Percentiles rank a stretch among this genome's conserved stretches.
phyloP scores from a whole-genome alignment of 92 coral and sea anemone genomes.

The Muricea muricata region DNA sequence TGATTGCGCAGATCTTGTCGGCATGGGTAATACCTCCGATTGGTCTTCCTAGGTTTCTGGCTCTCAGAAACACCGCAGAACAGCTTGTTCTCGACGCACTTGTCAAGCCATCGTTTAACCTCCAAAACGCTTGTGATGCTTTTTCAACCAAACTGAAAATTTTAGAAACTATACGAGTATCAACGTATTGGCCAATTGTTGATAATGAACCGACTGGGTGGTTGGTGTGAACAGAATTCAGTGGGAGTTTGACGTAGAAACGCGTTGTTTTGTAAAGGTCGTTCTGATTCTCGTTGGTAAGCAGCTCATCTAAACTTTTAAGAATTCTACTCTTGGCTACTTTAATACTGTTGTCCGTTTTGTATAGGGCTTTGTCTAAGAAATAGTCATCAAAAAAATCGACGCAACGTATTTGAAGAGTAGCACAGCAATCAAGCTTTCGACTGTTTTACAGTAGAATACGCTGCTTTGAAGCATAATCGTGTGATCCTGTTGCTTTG shows the following conservation, averaged over 20 bases:
- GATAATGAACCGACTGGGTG: constrained; percentile 50
- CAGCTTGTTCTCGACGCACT: constrained; percentile 34
- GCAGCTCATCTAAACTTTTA: constrained; percentile 22
- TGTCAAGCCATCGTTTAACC: constrained; percentile 33
- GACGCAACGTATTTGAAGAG: constrained; percentile 50
- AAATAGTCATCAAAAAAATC: constrained; percentile 37
- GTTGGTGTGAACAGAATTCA: no score
- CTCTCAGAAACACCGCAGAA: constrained; percentile 32
- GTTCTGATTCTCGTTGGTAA: no score
- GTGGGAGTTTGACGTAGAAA: no score
- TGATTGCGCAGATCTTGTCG: constrained; percentile 31
- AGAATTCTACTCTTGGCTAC: constrained; percentile 16
- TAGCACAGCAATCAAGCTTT: constrained; percentile 61
- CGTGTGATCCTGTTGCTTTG: no score
- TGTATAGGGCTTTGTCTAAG: no score
- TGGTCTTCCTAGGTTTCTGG: constrained; percentile 42
- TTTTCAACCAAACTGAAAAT: constrained; percentile 32
- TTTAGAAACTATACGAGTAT: no score
- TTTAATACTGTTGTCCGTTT: constrained; percentile 11
- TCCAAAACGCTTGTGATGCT: constrained; percentile 48
- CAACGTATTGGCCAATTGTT: constrained; percentile 29
- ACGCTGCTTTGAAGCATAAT: not conserved
- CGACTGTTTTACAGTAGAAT: constrained; percentile 49
- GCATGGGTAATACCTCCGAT: constrained; percentile 51
- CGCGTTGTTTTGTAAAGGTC: no score